These are phyloP conservation scores for Augiades crinisus DNA, from an alignment of 2,888 invertebrate species.

Conservation along the genomic window DNA sequence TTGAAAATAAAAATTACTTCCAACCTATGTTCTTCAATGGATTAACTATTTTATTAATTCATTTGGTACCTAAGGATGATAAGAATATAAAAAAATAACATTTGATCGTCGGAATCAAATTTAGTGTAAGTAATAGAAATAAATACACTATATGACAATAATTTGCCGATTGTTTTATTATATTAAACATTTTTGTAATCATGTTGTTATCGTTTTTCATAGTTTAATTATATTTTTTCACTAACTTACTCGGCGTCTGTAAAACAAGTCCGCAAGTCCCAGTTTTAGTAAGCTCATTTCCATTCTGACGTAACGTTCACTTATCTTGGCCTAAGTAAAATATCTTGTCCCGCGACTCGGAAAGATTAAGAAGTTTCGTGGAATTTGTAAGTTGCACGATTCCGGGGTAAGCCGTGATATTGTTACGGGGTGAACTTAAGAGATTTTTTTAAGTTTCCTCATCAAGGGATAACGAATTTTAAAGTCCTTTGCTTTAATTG, in stretches of 20 bases:
- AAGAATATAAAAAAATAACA: too few relatives aligned
- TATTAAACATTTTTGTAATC: too few relatives aligned
- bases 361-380: conserved; percentile 56
- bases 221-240: too few relatives aligned
- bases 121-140: too few relatives aligned
- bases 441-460: conserved; percentile 17
- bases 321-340: conserved; percentile 47
- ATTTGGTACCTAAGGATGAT: too few relatives aligned
- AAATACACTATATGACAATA: too few relatives aligned
- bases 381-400: conserved; percentile 60
- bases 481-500: not conserved
- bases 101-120: too few relatives aligned
- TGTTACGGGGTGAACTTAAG: conserved; percentile 31
- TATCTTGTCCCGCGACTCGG: conserved; percentile 54
- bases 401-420: conserved; percentile 48
- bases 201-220: too few relatives aligned
- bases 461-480: not conserved
- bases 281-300: conserved; percentile 39
- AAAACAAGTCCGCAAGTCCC: conserved; percentile 19
- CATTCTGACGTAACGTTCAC: conserved; percentile 33
- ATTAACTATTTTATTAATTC: too few relatives aligned
- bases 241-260: not conserved
- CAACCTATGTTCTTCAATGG: too few relatives aligned
- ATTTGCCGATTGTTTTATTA: too few relatives aligned
- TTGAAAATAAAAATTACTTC: too few relatives aligned